These are phyloP conservation scores for Melanotaenia parkinsoni DNA, from an alignment of 2,797 vertebrate genomes.

Conservation along the genomic window DNA sequence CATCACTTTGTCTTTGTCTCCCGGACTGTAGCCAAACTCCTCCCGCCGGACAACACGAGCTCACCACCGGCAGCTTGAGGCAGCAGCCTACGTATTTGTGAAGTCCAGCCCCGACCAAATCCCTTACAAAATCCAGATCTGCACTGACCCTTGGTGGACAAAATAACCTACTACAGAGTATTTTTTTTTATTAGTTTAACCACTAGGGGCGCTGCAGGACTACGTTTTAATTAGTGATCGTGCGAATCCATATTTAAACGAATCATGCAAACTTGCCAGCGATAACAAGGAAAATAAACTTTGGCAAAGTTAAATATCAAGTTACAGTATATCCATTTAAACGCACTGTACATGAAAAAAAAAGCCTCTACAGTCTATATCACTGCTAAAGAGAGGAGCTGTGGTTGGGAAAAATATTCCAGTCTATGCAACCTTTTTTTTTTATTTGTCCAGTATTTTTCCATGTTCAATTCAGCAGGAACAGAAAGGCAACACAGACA, in stretches of 20 bases:
- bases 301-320: not conserved
- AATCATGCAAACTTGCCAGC: too few species aligned
- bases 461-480: not conserved
- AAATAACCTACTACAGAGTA: too few species aligned
- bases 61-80: constrained; percentile 12
- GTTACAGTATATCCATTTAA: too few species aligned
- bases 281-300: not conserved
- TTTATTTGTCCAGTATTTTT: not conserved
- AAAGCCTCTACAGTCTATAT: too few species aligned
- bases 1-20: constrained; percentile 70
- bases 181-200: not conserved
- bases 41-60: constrained; percentile 51
- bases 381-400: too few species aligned
- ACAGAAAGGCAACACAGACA: not conserved
- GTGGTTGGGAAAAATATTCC: not conserved
- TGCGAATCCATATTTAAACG: not conserved
- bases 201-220: not conserved
- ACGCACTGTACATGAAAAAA: too few species aligned
- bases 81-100: constrained; percentile 8
- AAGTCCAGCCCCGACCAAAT: not conserved
- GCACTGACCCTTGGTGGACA: constrained; percentile 41
- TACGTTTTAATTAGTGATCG: not conserved
- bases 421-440: not conserved
- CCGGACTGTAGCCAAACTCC: constrained; percentile 58
- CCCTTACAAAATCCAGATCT: accelerated